Percentiles rank a stretch among this genome's conserved stretches.
phyloP scores from a whole-genome alignment of 92 coral and sea anemone species.

The Parazoanthus atlanticus region DNA sequence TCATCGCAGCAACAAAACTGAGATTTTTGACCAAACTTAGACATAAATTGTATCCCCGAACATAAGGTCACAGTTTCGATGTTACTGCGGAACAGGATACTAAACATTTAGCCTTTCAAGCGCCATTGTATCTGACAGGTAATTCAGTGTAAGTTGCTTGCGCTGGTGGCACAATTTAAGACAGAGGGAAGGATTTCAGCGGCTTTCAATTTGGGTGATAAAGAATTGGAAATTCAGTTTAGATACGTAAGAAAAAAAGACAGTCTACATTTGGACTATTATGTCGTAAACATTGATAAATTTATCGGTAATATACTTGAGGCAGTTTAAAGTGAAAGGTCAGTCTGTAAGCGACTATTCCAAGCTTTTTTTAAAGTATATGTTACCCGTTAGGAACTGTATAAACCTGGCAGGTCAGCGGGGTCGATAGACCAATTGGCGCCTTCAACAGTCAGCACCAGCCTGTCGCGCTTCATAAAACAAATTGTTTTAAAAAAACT shows the following conservation, averaged over 20 bases:
- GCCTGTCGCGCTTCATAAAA: too few species aligned
- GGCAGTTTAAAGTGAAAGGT: neutral
- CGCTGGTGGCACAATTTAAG: neutral
- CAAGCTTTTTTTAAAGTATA: too few species aligned
- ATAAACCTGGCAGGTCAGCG: neutral
- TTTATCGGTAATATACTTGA: neutral
- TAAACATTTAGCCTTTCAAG: neutral
- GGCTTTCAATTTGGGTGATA: neutral
- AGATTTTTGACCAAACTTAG: neutral
- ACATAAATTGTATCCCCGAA: too few species aligned
- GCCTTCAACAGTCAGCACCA: neutral
- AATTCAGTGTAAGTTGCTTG: neutral
- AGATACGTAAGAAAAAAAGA: neutral
- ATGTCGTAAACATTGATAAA: neutral
- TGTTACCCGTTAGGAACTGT: neutral
- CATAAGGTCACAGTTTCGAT: neutral
- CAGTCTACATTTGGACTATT: neutral
- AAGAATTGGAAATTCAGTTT: too few species aligned
- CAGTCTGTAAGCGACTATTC: too few species aligned
- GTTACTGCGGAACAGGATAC: neutral
- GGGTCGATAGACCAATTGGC: neutral
- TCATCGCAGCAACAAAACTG: neutral
- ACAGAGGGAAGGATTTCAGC: neutral
- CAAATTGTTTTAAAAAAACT: too few species aligned
- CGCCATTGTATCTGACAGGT: neutral